Evolutionary conservation across 2,113 vertebrate genomes (phyloP), one percentile per base, ranked within the genome.

Genomic region (Eleginops maclovinus): DNA sequence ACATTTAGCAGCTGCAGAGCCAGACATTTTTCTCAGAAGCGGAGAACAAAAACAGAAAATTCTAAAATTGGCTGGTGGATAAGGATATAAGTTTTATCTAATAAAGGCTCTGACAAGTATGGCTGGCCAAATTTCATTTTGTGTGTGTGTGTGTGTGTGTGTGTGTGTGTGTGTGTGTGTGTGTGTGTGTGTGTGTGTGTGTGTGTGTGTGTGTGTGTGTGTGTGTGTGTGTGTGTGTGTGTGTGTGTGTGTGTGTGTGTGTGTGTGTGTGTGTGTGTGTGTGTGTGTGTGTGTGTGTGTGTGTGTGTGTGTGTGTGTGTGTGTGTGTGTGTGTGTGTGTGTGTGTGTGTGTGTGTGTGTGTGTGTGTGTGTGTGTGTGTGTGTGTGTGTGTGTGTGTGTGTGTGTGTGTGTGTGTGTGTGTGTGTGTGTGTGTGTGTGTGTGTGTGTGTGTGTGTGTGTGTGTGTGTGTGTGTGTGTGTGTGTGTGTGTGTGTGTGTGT

Each of bases 371-470:
- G n/a, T n/a, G n/a, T n/a, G n/a, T 22, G 31, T 58, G 24, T 62
- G 43, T 63, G 41, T 46, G 26, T 61, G 58, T 70, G 55, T 47
- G n/a, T 28, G 26, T 54, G 46, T 67, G 70, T 59, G 31, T 67
- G 77, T 54, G 59, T n/a, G 40, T 73, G 47, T 56, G 15, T 46
- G 40, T 60, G 40, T 44, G 67, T 58, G 41, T 36, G 55, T 31
- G 55, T 59, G 55, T 36, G 56, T 58, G 55, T 58, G 24, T 56
- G 55, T 31, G 55, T 49, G 21, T 51, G 70, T 55, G n/a, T 55
- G 51, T 28, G 28, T 43, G 47, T 19, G 65, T 15, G 31, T n/a
- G n/a, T n/a, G n/a, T n/a, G 77, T 54, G 59, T n/a, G 40, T 73
- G n/a, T 56, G 15, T 46, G 40, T 60, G 40, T 44, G 67, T 58